Evolutionary conservation across 1,140 invertebrate species (phyloP).

Genomic region (Macrocentrus cingulum): DNA sequence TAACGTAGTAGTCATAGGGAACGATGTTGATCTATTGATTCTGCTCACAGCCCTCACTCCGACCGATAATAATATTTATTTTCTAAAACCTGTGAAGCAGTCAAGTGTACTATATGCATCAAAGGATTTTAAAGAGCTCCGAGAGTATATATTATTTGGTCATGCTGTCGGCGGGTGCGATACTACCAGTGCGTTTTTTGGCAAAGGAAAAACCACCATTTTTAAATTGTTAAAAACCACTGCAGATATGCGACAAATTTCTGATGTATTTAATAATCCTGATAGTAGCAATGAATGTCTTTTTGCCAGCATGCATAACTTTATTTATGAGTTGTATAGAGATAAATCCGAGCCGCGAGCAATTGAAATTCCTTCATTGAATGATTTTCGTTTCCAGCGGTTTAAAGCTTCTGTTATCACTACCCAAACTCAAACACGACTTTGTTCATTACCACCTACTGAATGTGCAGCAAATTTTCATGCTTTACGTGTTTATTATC

Average conservation of each 20-base stretch:
- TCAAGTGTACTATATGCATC: neutral
- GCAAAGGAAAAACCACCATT: neutral
- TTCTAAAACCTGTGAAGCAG: neutral
- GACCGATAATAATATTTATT: neutral
- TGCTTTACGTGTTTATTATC: neutral
- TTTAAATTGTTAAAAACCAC: neutral
- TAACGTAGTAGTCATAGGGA: neutral
- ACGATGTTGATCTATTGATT: constrained; percentile 12
- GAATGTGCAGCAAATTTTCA: neutral
- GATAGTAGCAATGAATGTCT: neutral
- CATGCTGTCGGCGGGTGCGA: neutral
- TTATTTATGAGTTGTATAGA: no score
- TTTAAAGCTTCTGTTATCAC: neutral
- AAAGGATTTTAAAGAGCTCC: neutral
- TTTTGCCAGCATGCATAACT: no score
- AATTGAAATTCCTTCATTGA: neutral
- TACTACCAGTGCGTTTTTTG: constrained; percentile 1
- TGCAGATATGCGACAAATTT: neutral
- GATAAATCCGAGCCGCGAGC: no score
- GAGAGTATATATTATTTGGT: neutral
- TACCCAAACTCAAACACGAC: neutral
- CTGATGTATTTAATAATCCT: neutral
- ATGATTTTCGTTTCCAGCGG: neutral
- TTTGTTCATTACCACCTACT: neutral
- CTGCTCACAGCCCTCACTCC: neutral